A percentile compares a stretch with the other conserved stretches of the same genome.
phyloP scores from a whole-genome alignment of 2,113 vertebrate genomes.

The Urocynchramus pylzowi region DNA sequence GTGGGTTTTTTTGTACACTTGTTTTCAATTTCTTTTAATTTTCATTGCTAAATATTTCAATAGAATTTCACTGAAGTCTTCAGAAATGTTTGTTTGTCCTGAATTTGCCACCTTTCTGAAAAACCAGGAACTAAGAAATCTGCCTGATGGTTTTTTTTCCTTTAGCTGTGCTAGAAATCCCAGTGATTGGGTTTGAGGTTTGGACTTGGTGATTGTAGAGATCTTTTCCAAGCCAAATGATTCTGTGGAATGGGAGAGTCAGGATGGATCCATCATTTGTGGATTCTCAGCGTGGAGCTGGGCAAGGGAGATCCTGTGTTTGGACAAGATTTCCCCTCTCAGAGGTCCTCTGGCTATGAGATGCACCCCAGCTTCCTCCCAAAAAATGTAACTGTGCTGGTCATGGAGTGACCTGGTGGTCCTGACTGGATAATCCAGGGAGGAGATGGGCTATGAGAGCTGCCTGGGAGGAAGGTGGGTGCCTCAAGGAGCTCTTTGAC shows the following conservation, averaged over 20 bases:
- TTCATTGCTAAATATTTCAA: accelerated
- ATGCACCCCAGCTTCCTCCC: background rate
- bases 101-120: background rate
- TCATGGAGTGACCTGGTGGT: background rate
- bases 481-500: background rate
- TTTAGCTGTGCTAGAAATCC: background rate
- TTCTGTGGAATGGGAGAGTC: background rate
- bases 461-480: accelerated
- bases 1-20: background rate
- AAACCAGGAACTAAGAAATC: background rate
- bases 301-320: background rate
- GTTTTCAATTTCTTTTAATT: background rate
- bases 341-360: background rate
- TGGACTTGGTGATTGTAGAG: background rate
- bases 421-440: background rate
- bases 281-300: background rate
- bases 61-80: background rate
- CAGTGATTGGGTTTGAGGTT: background rate
- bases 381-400: accelerated
- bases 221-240: background rate
- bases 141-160: background rate
- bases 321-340: background rate
- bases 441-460: background rate
- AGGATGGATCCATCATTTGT: background rate
- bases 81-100: background rate